phyloP scores from a whole-genome alignment of 2,113 vertebrate genomes.

The Reinhardtius hippoglossoides region DNA sequence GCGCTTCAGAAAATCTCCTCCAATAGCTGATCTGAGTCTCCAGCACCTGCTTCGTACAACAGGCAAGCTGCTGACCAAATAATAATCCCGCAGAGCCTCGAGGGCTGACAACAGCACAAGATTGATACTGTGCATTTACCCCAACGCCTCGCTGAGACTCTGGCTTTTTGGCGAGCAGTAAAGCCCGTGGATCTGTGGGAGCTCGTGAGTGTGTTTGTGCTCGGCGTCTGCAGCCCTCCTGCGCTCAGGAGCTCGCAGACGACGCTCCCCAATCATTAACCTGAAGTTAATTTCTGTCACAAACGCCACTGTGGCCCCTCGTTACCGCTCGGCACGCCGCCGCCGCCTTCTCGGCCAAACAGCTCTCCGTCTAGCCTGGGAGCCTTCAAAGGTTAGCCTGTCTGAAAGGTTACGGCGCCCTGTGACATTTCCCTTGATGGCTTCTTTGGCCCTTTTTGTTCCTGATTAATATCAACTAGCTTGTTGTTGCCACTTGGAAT shows the following conservation, averaged over 20 bases:
- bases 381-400: too few species aligned
- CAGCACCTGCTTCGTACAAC: conserved; percentile 21
- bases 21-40: conserved; percentile 41
- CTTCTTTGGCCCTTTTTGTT: conserved; percentile 63
- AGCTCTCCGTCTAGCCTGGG: conserved; percentile 49
- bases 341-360: conserved; percentile 44
- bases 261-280: conserved; percentile 54
- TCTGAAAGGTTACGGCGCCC: conserved; percentile 69
- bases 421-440: conserved; percentile 76
- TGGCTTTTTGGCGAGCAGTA: background rate
- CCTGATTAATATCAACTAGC: conserved; percentile 69
- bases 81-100: conserved; percentile 15
- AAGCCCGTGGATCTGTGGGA: background rate
- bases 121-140: conserved; percentile 21
- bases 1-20: conserved; percentile 17
- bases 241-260: conserved; percentile 21
- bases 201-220: conserved; percentile 3
- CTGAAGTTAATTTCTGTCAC: conserved; percentile 63
- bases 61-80: conserved; percentile 37
- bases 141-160: background rate
- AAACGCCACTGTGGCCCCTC: conserved; percentile 45
- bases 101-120: conserved; percentile 33
- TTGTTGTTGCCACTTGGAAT: conserved; percentile 46
- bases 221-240: background rate
- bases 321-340: conserved; percentile 50